Percentiles rank a stretch among this genome's conserved stretches.
Conservation (phyloP, 2,888 invertebrate species). For the Drosophila nigritarsus region DNA sequence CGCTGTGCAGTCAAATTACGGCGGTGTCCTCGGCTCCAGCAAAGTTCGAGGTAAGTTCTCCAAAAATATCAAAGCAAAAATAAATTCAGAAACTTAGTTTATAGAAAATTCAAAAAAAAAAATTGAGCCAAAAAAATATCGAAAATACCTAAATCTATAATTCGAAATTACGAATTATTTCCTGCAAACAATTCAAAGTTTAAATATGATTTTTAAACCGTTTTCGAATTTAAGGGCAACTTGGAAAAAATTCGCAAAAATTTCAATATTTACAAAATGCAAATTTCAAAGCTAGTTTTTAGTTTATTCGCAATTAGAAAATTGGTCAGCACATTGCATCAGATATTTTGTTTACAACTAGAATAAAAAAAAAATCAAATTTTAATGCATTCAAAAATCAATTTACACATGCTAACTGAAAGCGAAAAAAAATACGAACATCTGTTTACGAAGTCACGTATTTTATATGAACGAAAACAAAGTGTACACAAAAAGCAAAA, state of each 20-base stretch:
- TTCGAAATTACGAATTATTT: not conserved
- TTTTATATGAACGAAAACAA: conserved; percentile 23
- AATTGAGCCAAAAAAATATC: not conserved
- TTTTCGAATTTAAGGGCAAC: not conserved
- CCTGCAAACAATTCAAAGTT: not conserved
- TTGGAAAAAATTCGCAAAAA: not conserved
- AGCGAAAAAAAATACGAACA: conserved; percentile 23
- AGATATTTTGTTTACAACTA: conserved; percentile 25
- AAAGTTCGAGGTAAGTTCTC: conserved; percentile 77
- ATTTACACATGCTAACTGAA: conserved; percentile 36
- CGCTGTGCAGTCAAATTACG: conserved; percentile 72
- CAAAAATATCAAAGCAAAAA: not conserved
- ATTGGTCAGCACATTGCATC: conserved; percentile 3
- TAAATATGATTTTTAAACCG: not conserved
- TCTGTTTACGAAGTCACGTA: conserved; percentile 66
- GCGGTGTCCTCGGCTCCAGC: conserved; percentile 73
- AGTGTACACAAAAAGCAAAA: conserved; percentile 53
- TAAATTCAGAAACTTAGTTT: not conserved
- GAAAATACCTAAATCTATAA: not conserved
- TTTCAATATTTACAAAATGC: not conserved
- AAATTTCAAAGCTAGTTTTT: not conserved
- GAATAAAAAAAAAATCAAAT: conserved; percentile 18
- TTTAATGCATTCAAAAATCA: conserved; percentile 34
- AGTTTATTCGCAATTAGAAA: not conserved
- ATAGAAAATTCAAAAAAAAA: conserved; percentile 14